Evolutionary conservation across 2,797 vertebrate genomes (phyloP).

Genomic region (Chloroceryle inda): DNA sequence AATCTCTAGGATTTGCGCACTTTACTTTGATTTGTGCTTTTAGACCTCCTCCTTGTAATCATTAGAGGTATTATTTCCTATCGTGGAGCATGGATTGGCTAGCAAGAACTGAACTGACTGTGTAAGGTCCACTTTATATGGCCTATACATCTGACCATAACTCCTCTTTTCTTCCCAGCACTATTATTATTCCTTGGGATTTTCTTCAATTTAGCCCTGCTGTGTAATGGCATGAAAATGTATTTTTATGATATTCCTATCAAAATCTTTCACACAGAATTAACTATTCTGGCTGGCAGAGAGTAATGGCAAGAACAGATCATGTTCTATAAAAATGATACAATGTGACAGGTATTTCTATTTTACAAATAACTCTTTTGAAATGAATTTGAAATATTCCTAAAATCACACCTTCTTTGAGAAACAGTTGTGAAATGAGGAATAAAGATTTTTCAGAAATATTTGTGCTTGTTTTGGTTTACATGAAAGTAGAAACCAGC

Average conservation of each 20-base stretch:
- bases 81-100: fast-evolving
- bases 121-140: not conserved
- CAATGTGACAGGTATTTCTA: not conserved
- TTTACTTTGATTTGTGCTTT: not conserved
- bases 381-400: not conserved
- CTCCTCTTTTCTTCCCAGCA: not conserved
- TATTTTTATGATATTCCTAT: not conserved
- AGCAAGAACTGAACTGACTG: not conserved
- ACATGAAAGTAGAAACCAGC: not conserved
- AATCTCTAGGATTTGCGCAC: not conserved
- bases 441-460: not conserved
- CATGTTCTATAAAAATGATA: not conserved
- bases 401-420: not conserved
- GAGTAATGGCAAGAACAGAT: not conserved
- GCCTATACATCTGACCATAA: not conserved
- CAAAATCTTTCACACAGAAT: not conserved
- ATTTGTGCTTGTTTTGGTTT: not conserved
- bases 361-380: not conserved
- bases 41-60: not conserved
- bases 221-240: not conserved
- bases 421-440: not conserved
- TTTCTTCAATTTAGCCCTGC: not conserved
- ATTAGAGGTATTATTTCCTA: not conserved
- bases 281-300: not conserved
- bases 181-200: not conserved